Base-by-base conservation (phyloP, 2,113 vertebrate species). In the Cyprinodon tularosa region DNA sequence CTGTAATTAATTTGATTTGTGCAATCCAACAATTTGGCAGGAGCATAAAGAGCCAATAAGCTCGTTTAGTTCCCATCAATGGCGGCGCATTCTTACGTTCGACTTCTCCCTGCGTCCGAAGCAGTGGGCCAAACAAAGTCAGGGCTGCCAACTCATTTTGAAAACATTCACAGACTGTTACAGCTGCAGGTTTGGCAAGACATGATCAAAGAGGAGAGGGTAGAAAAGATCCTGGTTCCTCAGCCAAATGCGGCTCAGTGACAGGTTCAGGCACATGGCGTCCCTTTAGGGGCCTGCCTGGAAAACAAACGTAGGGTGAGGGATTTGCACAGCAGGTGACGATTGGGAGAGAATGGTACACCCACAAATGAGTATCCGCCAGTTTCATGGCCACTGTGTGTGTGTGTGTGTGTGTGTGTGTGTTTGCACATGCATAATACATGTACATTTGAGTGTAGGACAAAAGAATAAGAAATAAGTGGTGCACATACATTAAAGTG, bases 301-400 rank as follows among this genome's bases (percentile, higher is more conserved):
- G 60, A 85, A 84, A 88, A 84, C 62, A 90, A 86, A 76, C 59
- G 71, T 40, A 4, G 3, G 67, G 77, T 38, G 62, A 66, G 65
- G 83, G 87, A 86, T 86, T 87, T 88, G 74, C 76, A 82, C 80
- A 83, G 86, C 62, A 86, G 85, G 62, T 36, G 78, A 79, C 61
- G 63, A 64, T 74, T 62, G 63, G 45, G 67, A 59, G 66, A 67
- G 74, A 84, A 67, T 66, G 53, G 3, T 59, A 42, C 57, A 15
- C 57, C 38, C 70, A 84, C 72, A 74, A 76, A 77, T 38, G 62
- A 71, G 63, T 38, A 76, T 40, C 71, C 7, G 42, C 44, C 60
- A 77, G 44, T 75, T 60, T 66, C 66, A 69, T 73, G 71, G 62
- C 44, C 8, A 48, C 53, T 15, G 15, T 12, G 5, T 62, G 29